These are phyloP conservation scores for Zhuqinia jingwanae DNA, from an alignment of 2,888 invertebrate genomes.

Conservation along the genomic window DNA sequence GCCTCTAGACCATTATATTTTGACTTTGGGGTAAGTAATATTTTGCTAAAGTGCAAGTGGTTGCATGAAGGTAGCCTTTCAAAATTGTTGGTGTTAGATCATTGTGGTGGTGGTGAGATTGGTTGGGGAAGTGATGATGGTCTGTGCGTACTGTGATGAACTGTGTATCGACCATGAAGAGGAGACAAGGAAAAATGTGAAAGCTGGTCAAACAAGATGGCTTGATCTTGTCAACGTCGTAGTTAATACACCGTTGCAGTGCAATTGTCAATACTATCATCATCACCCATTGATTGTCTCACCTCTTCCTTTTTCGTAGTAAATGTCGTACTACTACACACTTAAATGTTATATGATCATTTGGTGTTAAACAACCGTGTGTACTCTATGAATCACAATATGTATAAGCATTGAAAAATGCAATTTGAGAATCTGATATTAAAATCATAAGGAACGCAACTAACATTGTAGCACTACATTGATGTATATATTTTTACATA, in stretches of 20 bases:
- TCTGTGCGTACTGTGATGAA: too few relatives aligned
- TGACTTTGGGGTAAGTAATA: too few relatives aligned
- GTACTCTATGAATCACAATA: background rate
- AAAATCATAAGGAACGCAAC: background rate
- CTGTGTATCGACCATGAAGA: constrained; percentile 4
- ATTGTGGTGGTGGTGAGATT: too few relatives aligned
- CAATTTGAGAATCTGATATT: constrained; percentile 24
- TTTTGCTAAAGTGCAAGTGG: too few relatives aligned
- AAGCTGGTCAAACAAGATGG: constrained; percentile 75
- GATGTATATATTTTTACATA: background rate
- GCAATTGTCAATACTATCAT: background rate
- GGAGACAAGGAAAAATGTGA: constrained; percentile 63
- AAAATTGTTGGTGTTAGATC: too few relatives aligned
- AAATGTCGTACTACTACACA: too few relatives aligned
- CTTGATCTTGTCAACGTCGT: constrained; percentile 50
- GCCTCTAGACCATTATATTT: too few relatives aligned
- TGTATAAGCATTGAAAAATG: background rate
- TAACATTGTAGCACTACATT: background rate
- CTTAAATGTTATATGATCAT: background rate
- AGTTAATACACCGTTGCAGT: background rate
- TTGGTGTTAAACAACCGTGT: background rate
- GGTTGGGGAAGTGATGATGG: too few relatives aligned
- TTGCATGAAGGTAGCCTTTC: too few relatives aligned
- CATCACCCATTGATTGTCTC: background rate
- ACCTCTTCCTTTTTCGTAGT: background rate